phyloP scores from a whole-genome alignment of 2,797 vertebrate genomes.

The Pelochelys cantorii region DNA sequence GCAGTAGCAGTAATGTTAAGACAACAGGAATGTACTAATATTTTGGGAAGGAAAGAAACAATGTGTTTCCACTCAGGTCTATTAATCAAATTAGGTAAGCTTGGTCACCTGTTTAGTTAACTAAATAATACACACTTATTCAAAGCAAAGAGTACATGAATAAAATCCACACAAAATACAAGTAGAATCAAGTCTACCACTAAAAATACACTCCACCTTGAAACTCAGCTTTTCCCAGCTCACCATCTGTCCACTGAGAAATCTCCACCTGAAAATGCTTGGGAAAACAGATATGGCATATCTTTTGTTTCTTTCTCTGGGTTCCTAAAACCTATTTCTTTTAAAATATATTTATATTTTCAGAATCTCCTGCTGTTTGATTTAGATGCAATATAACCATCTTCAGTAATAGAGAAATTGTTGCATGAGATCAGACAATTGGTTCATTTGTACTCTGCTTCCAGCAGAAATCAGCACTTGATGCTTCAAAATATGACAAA shows the following conservation, averaged over 20 bases:
- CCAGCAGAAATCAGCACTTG: background rate
- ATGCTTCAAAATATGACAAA: background rate
- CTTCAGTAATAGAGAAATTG: background rate
- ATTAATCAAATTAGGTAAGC: background rate
- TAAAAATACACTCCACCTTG: background rate
- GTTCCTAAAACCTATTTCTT: background rate
- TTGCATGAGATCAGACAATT: background rate
- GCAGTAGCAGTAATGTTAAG: background rate
- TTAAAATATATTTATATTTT: background rate
- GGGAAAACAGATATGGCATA: background rate
- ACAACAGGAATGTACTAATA: background rate
- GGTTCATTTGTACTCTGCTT: background rate
- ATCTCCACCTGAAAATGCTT: background rate
- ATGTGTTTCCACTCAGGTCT: background rate
- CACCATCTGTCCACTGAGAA: background rate
- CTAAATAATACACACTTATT: background rate
- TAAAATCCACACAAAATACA: background rate
- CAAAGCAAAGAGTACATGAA: background rate
- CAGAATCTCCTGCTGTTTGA: background rate
- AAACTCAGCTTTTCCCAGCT: background rate
- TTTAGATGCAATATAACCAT: background rate
- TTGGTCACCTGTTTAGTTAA: background rate
- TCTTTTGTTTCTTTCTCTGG: accelerated
- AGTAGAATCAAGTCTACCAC: background rate
- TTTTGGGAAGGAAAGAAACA: background rate